Conservation (phyloP, 2,888 invertebrate species). For the Caenorhabditis sp. region DNA sequence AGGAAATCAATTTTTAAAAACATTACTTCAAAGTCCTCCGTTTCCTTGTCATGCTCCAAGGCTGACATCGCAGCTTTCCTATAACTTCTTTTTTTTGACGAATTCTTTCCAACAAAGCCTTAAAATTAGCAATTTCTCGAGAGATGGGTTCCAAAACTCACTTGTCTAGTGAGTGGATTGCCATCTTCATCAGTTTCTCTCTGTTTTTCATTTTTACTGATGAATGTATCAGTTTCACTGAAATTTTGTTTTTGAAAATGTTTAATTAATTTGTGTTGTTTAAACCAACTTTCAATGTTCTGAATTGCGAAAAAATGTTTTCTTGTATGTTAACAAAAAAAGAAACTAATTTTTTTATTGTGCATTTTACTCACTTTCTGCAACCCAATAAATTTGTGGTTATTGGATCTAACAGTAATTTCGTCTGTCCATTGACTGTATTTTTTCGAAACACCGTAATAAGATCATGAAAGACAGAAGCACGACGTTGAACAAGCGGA, state of each 20-base stretch:
- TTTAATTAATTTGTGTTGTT: too few species aligned
- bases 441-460: conserved; percentile 81
- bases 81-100: conserved; percentile 84
- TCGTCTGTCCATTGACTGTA: conserved; percentile 51
- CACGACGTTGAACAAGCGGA: conserved; percentile 73
- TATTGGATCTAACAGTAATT: not conserved
- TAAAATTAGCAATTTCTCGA: not conserved
- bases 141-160: conserved; percentile 15
- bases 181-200: conserved; percentile 81
- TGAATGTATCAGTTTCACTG: conserved; percentile 80
- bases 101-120: conserved; percentile 83
- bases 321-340: too few species aligned
- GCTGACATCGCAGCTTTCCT: conserved; percentile 83
- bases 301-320: too few species aligned
- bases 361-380: too few species aligned
- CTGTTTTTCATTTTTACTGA: conserved; percentile 71
- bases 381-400: too few species aligned
- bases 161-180: conserved; percentile 80
- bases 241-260: too few species aligned
- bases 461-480: conserved; percentile 80
- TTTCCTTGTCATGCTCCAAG: conserved; percentile 84
- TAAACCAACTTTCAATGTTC: too few species aligned
- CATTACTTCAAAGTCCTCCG: conserved; percentile 82
- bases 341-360: too few species aligned
- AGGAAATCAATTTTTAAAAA: too few species aligned